Evolutionary conservation across 37 sponge, comb jelly and placozoan species (phyloP).

Genomic region (Spongia lamella): DNA sequence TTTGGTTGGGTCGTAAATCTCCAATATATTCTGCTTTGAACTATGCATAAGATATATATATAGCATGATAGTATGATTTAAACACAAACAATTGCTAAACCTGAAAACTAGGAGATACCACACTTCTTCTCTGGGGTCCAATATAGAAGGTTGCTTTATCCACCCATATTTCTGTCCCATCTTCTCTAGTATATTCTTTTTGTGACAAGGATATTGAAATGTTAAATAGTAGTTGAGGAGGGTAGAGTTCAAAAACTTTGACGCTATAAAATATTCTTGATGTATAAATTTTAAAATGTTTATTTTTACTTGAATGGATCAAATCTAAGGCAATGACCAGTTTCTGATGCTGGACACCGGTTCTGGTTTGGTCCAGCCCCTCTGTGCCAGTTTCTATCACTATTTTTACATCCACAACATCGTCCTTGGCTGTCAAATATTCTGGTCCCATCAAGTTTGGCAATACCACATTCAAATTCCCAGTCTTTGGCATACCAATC

Average conservation of each 20-base stretch:
- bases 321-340: conserved; percentile 65
- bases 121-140: conserved; percentile 53
- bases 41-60: conserved; percentile 21
- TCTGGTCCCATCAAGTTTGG: conserved; percentile 27
- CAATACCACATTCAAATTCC: conserved; percentile 56
- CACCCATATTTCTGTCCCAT: conserved; percentile 48
- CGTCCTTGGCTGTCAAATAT: conserved; percentile 86
- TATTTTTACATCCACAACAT: conserved; percentile 56
- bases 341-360: background rate
- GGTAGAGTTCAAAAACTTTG: conserved; percentile 62
- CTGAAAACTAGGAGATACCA: conserved; percentile 19
- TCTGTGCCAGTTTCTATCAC: conserved; percentile 8
- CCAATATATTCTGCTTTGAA: conserved; percentile 74
- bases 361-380: conserved; percentile 14
- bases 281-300: background rate
- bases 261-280: conserved; percentile 18
- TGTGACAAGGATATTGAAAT: conserved; percentile 54
- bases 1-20: conserved; percentile 45
- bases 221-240: conserved; percentile 50
- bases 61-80: no score
- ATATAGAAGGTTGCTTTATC: conserved; percentile 36
- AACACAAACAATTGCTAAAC: conserved; percentile 19
- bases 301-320: conserved; percentile 49
- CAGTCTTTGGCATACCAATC: conserved; percentile 51
- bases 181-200: conserved; percentile 24